Conservation (phyloP, 2,113 vertebrate genomes). For the Thinocorus orbignyianus region DNA sequence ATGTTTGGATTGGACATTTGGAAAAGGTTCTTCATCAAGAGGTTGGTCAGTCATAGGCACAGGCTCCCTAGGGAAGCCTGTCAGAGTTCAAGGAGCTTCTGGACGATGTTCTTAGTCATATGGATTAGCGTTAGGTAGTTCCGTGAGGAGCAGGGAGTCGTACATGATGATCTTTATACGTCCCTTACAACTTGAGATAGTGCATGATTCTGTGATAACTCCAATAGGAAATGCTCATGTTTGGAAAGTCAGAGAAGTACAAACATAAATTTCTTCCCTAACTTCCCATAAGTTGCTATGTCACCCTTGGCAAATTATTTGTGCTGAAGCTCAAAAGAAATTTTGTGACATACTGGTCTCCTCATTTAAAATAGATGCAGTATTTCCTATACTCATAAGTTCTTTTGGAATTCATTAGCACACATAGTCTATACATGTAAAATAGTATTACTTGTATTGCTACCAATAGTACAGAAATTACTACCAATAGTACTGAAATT, state of each 20-base stretch:
- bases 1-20: background rate
- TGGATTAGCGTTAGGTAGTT: background rate
- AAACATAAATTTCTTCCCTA: background rate
- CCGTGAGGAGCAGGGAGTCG: background rate
- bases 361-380: background rate
- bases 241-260: background rate
- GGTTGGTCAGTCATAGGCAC: background rate
- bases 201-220: background rate
- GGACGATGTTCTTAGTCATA: background rate
- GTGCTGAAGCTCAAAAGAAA: background rate
- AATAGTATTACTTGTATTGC: background rate
- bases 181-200: background rate
- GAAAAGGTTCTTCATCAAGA: background rate
- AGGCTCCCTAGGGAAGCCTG: background rate
- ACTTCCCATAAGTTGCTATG: background rate
- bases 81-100: background rate
- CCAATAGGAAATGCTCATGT: background rate
- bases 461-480: background rate
- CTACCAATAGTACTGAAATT: background rate
- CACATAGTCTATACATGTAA: background rate
- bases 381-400: background rate
- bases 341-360: background rate
- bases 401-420: background rate
- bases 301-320: background rate
- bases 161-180: rapidly evolving